Percentiles rank a stretch among this genome's conserved stretches.
These are phyloP conservation scores for Piprites chloris DNA, from an alignment of 2,113 vertebrate genomes.

Conservation along the genomic window DNA sequence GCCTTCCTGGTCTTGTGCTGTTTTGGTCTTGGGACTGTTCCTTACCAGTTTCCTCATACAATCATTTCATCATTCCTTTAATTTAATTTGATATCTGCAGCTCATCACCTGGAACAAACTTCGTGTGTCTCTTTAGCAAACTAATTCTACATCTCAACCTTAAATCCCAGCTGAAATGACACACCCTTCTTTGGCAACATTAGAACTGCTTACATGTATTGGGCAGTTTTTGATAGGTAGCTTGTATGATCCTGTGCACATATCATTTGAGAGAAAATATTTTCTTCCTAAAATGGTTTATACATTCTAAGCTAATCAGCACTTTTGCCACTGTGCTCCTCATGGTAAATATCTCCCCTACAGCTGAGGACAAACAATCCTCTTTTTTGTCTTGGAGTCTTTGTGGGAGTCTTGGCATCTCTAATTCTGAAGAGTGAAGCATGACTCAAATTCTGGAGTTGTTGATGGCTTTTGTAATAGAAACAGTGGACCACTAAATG, in stretches of 20 bases:
- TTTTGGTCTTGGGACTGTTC: not conserved
- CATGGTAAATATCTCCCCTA: not conserved
- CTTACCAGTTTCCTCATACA: not conserved
- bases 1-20: not conserved
- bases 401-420: not conserved
- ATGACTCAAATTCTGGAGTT: not conserved
- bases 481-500: not conserved
- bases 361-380: not conserved
- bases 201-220: not conserved
- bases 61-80: not conserved
- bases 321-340: not conserved
- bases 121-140: not conserved
- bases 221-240: not conserved
- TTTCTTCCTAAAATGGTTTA: not conserved
- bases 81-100: not conserved
- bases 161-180: not conserved
- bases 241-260: not conserved
- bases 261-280: not conserved
- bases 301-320: not conserved
- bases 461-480: not conserved
- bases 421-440: not conserved
- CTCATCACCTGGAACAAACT: not conserved
- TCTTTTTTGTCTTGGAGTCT: not conserved
- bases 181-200: not conserved
- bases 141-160: not conserved